Base-by-base conservation (phyloP, 2,113 vertebrate genomes). In the Clarias batrachus region DNA sequence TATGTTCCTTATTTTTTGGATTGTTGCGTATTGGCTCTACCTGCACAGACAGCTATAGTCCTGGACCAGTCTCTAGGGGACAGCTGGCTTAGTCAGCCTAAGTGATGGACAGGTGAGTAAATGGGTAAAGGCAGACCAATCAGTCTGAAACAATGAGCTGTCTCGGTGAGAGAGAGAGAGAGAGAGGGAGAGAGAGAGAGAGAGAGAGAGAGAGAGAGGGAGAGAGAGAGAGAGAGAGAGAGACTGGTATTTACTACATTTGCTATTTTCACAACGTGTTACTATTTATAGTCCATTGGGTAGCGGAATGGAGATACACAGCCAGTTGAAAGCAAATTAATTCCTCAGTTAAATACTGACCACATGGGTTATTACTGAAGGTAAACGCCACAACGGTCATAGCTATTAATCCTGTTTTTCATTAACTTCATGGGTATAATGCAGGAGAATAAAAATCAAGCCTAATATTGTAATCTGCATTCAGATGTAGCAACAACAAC, bases 31-130 rank as follows among this genome's bases (percentile, higher is more conserved):
- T 25, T 3, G 17, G 59, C 30, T 70, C 16, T 19, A 82, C 88
- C 59, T 88, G 86, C 90, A 86, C 90, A 93, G 93, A 92, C 94
- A 92, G 92, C 91, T 92, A 91, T 90, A 85, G 90, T 87, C 63
- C 83, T 33, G 77, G 85, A 89, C 89, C 30, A 90, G 79, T 93
- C 90, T 92, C 89, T 84, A 48, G 54, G 89, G 91, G 94, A 94
- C 92, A 94, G 93, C 93, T 94, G 93, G 92, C 93, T 94, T 94
- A 94, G 93, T 94, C 93, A 93, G 91, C 82, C 85, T 87, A 89
- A 89, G 92, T 93, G 95, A 95, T 91, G 92, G 94, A 94, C 94
- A 94, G 93, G 92, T 93, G 90, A 89, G 91, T 91, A 91, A 95
- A 95, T 93, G 90, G 89, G 90, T 93, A 90, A 93, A 92, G 94